Evolutionary conservation across 1,140 invertebrate genomes (phyloP).

Genomic region (Sitobion miscanthi): DNA sequence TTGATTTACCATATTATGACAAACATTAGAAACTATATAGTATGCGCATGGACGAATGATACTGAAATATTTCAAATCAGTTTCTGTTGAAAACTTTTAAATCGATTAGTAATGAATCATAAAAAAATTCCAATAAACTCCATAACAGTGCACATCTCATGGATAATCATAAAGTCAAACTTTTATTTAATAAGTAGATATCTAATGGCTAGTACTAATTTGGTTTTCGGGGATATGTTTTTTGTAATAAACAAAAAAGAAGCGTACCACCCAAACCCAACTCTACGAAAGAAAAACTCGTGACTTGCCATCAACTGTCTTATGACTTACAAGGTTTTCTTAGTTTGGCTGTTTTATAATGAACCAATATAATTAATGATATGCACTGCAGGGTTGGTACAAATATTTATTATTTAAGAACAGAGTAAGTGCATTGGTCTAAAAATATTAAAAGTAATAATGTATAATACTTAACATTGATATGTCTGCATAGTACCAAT

Average conservation of each 20-base stretch:
- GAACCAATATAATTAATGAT: not conserved
- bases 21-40: not conserved
- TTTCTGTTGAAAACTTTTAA: not conserved
- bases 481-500: not conserved
- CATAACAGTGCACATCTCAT: not conserved
- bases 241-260: not conserved
- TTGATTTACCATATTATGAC: not conserved
- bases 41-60: not conserved
- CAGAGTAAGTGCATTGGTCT: not conserved
- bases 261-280: not conserved
- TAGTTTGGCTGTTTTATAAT: not conserved
- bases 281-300: not conserved
- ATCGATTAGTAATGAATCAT: too few species aligned
- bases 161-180: not conserved
- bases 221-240: not conserved
- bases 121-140: not conserved
- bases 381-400: not conserved
- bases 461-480: not conserved
- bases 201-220: not conserved
- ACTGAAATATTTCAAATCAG: not conserved
- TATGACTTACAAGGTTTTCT: not conserved
- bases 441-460: not conserved
- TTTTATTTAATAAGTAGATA: not conserved
- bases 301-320: not conserved
- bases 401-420: not conserved